Percentiles rank a stretch among this genome's conserved stretches.
These are phyloP conservation scores for Dendroctonus ponderosae DNA, from an alignment of 1,140 invertebrate genomes.

Conservation along the genomic window DNA sequence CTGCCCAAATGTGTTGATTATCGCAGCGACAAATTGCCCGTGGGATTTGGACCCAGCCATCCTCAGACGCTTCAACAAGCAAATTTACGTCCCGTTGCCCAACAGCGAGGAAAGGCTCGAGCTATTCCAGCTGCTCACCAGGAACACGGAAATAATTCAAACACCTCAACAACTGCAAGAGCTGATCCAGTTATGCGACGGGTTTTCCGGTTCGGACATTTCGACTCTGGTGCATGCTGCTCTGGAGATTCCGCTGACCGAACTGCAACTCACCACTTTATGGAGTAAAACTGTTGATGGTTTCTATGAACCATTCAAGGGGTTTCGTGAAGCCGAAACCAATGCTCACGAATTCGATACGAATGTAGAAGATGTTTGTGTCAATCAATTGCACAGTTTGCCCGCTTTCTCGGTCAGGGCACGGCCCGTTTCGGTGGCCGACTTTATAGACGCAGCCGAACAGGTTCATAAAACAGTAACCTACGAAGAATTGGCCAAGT, in stretches of 20 bases:
- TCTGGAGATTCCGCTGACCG: constrained; percentile 55
- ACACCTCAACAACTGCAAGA: constrained; percentile 45
- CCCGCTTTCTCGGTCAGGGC: constrained; percentile 37
- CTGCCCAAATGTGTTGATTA: constrained; percentile 52
- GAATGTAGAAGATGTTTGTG: constrained; percentile 17
- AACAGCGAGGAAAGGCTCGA: constrained; percentile 47
- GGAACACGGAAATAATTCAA: constrained; percentile 28
- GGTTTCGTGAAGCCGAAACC: constrained; percentile 13
- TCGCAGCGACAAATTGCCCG: constrained; percentile 65
- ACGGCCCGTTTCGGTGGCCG: constrained; percentile 32
- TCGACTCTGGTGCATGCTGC: constrained; percentile 53
- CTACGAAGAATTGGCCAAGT: constrained; percentile 38
- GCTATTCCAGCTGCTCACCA: constrained; percentile 39
- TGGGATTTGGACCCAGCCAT: constrained; percentile 66
- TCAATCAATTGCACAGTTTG: constrained; percentile 34
- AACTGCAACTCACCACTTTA: constrained; percentile 48
- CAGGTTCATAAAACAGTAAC: constrained; percentile 36
- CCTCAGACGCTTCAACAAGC: constrained; percentile 59
- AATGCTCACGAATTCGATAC: constrained; percentile 12
- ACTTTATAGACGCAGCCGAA: constrained; percentile 39
- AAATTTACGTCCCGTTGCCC: constrained; percentile 60
- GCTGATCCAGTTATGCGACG: constrained; percentile 54
- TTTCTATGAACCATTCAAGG: constrained; percentile 35
- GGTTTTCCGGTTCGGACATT: constrained; percentile 61
- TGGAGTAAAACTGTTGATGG: constrained; percentile 43